Percentiles rank a stretch among this genome's conserved stretches.
Evolutionary conservation across 2,113 vertebrate species (phyloP).

Genomic region (Brachyistius frenatus): DNA sequence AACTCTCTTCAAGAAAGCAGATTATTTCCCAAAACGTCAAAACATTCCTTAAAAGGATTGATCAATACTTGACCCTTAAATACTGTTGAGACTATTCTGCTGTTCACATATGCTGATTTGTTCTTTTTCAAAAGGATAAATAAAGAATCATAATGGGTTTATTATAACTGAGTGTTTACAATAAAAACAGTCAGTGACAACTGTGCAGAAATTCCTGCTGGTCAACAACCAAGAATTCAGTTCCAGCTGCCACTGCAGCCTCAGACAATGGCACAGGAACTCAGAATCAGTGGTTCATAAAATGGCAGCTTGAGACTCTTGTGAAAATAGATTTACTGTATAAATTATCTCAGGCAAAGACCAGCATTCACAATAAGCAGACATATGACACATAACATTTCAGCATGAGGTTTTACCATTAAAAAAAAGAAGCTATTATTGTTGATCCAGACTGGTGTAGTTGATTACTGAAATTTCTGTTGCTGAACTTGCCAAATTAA

Average conservation of each 20-base stretch:
- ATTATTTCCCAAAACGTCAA: no score
- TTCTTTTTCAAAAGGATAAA: constrained; percentile 1
- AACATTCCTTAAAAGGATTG: no score
- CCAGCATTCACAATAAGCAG: constrained; percentile 10
- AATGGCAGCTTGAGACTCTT: constrained; percentile 54
- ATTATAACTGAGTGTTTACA: not conserved
- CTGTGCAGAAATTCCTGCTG: constrained; percentile 24
- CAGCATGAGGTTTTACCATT: not conserved
- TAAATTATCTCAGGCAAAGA: constrained; percentile 26
- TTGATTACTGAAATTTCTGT: not conserved
- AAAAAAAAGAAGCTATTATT: not conserved
- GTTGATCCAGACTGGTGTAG: not conserved
- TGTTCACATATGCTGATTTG: no score
- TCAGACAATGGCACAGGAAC: constrained; percentile 7
- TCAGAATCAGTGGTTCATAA: constrained; percentile 20
- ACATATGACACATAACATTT: not conserved
- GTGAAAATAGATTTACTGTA: constrained; percentile 34
- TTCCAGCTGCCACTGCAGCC: constrained; percentile 15
- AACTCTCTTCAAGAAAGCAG: no score
- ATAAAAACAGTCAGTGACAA: constrained; percentile 22
- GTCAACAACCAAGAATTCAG: constrained; percentile 11
- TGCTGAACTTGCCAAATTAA: not conserved
- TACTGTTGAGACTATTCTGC: no score
- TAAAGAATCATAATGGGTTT: not conserved
- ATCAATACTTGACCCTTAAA: no score